A percentile compares a stretch with the other conserved stretches of the same genome.
Conservation (phyloP, 2,113 vertebrate species). For the Microtus richardsoni region DNA sequence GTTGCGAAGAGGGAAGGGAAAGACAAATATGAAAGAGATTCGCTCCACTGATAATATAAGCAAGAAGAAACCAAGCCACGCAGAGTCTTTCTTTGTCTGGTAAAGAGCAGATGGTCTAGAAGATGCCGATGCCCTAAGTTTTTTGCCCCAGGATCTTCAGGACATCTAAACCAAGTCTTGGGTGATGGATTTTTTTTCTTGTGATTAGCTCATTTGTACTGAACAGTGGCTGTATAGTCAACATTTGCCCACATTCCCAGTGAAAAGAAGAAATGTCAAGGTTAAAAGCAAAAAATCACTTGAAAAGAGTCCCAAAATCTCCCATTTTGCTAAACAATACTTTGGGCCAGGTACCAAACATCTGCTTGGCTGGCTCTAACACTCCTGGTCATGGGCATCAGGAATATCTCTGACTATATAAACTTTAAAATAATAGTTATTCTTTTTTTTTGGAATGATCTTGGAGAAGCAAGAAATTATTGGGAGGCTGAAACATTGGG, state of each 20-base stretch:
- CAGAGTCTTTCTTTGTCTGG: background rate
- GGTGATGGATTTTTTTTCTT: background rate
- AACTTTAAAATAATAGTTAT: background rate
- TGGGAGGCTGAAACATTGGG: background rate
- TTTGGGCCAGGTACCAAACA: conserved; percentile 5
- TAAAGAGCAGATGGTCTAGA: background rate
- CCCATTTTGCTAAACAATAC: conserved; percentile 22
- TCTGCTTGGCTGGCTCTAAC: background rate
- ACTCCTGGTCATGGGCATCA: background rate
- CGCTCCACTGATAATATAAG: conserved; percentile 4
- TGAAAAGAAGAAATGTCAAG: conserved; percentile 18
- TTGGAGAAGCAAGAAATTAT: background rate
- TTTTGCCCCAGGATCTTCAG: background rate
- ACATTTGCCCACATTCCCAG: background rate
- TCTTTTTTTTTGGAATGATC: background rate
- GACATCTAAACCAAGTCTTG: background rate
- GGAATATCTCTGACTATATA: background rate
- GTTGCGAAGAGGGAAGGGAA: conserved; percentile 11
- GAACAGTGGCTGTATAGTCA: background rate
- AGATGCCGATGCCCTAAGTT: background rate
- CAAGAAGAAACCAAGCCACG: background rate
- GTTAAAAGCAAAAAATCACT: background rate
- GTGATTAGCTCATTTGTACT: conserved; percentile 28
- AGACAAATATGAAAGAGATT: background rate
- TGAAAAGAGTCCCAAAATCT: conserved; percentile 18